phyloP scores from a whole-genome alignment of 2,888 invertebrate species.

The Apodemia hepburni region DNA sequence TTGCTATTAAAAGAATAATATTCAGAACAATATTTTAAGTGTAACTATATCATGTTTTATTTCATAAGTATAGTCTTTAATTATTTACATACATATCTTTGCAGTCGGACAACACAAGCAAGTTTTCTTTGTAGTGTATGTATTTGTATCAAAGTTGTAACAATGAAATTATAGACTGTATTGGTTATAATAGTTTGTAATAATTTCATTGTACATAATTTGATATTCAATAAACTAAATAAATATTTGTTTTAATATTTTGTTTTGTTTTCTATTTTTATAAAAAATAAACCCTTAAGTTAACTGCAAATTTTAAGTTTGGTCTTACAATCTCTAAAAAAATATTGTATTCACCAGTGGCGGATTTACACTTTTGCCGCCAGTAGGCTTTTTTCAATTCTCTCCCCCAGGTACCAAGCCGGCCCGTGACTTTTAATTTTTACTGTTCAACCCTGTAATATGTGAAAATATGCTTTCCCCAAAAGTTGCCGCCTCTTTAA shows the following conservation, averaged over 20 bases:
- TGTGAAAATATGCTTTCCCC: too few relatives aligned
- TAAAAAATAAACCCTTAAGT: constrained; percentile 4
- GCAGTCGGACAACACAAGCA: constrained; percentile 73
- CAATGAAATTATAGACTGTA: constrained; percentile 72
- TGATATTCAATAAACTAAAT: constrained; percentile 75
- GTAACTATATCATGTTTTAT: constrained; percentile 54
- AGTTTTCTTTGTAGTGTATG: constrained; percentile 79
- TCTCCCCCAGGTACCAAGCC: too few relatives aligned
- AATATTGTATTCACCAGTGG: too few relatives aligned
- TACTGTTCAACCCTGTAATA: too few relatives aligned
- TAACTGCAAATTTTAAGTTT: background rate
- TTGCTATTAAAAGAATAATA: constrained; percentile 53
- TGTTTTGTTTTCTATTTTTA: constrained; percentile 42
- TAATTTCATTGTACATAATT: constrained; percentile 79
- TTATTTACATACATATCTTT: constrained; percentile 69
- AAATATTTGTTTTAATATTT: constrained; percentile 77
- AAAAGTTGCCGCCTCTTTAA: too few relatives aligned
- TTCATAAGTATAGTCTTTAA: constrained; percentile 70
- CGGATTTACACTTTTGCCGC: too few relatives aligned
- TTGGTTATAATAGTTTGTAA: constrained; percentile 54
- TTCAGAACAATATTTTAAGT: constrained; percentile 68
- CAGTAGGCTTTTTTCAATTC: too few relatives aligned
- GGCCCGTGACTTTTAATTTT: too few relatives aligned
- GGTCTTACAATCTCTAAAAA: too few relatives aligned
- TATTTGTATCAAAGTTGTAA: constrained; percentile 69